Conservation (phyloP, 2,797 vertebrate species). For the Trachops cirrhosus region DNA sequence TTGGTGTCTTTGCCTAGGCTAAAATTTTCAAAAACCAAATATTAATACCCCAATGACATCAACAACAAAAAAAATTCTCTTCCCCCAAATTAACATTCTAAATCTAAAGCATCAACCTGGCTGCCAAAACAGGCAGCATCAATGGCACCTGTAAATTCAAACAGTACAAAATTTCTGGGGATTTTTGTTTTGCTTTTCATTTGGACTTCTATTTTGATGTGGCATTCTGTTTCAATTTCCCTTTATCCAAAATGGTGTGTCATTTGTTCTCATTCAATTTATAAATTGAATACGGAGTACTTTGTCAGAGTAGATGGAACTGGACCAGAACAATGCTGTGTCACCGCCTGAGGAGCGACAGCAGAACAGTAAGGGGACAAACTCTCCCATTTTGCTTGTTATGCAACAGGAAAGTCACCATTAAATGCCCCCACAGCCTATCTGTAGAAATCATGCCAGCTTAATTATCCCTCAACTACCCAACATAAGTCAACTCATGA, state of each 20-base stretch:
- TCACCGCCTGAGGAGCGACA: conserved; percentile 14
- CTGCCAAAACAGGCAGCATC: neutral
- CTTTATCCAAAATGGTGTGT: conserved; percentile 59
- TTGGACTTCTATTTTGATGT: conserved; percentile 30
- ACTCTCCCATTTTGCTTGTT: conserved; percentile 53
- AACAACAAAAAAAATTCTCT: neutral
- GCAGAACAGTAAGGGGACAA: neutral
- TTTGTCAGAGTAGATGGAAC: conserved; percentile 54
- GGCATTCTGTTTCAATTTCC: conserved; percentile 49
- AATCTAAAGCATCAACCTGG: neutral
- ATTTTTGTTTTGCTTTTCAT: neutral
- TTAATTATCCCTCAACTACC: conserved; percentile 49
- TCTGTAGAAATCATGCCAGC: conserved; percentile 27
- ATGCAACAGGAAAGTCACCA: conserved; percentile 45
- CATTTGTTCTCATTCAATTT: conserved; percentile 65
- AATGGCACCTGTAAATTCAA: conserved; percentile 19
- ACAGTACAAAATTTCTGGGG: neutral
- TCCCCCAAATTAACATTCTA: neutral
- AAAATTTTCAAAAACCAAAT: neutral
- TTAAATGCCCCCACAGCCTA: conserved; percentile 24
- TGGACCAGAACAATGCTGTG: conserved; percentile 13
- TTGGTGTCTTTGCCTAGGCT: neutral
- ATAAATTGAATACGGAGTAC: conserved; percentile 56
- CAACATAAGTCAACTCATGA: conserved; percentile 36
- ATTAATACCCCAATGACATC: neutral